These are phyloP conservation scores for Synergus japonicus DNA, from an alignment of 2,888 invertebrate species.

Conservation along the genomic window DNA sequence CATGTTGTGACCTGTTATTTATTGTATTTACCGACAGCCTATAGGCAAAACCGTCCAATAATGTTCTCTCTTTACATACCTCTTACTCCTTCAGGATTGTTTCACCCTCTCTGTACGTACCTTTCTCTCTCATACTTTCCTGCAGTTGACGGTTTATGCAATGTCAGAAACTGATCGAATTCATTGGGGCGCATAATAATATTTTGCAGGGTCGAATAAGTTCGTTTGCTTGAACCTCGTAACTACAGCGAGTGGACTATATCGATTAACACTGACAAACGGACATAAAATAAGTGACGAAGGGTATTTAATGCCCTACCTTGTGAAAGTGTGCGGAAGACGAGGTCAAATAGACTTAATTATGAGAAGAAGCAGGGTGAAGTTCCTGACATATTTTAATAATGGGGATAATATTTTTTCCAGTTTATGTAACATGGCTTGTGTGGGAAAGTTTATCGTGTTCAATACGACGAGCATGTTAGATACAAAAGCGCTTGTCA, in stretches of 20 bases:
- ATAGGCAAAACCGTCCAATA: constrained; percentile 1
- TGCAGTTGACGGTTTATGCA: constrained; percentile 74
- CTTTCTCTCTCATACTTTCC: constrained; percentile 55
- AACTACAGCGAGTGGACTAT: constrained; percentile 63
- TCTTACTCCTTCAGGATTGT: neutral
- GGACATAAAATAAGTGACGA: constrained; percentile 51
- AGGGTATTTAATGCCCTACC: constrained; percentile 52
- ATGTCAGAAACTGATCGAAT: constrained; percentile 72
- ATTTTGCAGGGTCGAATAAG: constrained; percentile 74
- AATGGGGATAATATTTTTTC: neutral
- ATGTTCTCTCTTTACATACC: constrained; percentile 8
- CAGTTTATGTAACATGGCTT: neutral
- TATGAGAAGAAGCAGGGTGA: too few species aligned
- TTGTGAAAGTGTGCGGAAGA: constrained; percentile 55
- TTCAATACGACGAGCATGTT: neutral
- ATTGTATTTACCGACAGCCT: neutral
- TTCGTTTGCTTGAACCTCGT: constrained; percentile 70
- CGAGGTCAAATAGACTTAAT: constrained; percentile 49
- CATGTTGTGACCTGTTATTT: constrained; percentile 6
- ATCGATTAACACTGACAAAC: constrained; percentile 64
- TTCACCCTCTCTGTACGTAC: neutral
- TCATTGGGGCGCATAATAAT: constrained; percentile 74
- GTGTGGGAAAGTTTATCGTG: neutral
- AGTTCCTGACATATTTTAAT: constrained; percentile 1
- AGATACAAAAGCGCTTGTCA: neutral